Percentiles rank a stretch among this genome's conserved stretches.
These are phyloP conservation scores for Nycteola revayana DNA, from an alignment of 2,888 invertebrate species.

Conservation along the genomic window DNA sequence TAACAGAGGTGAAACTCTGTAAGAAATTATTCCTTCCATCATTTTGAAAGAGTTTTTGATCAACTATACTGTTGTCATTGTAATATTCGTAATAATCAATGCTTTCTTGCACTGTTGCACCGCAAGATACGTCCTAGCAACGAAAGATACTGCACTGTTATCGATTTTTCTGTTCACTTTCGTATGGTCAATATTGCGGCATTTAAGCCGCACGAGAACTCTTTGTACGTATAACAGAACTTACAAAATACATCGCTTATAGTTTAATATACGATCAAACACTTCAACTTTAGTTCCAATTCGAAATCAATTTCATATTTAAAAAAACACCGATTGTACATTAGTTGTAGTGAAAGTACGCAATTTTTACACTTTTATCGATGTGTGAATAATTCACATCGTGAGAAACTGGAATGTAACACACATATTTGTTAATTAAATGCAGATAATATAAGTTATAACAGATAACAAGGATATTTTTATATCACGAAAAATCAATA, in stretches of 20 bases:
- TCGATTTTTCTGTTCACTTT: slow-evolving; percentile 49
- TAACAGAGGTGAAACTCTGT: slow-evolving; percentile 66
- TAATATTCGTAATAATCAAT: slow-evolving; percentile 21
- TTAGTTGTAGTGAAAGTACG: slow-evolving; percentile 23
- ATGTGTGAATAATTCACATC: too few species aligned
- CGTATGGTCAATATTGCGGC: slow-evolving; percentile 24
- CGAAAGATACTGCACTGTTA: slow-evolving; percentile 60
- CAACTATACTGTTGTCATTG: slow-evolving; percentile 11
- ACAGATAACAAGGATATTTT: not conserved
- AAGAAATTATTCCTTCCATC: slow-evolving; percentile 65
- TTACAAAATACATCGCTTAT: slow-evolving; percentile 5
- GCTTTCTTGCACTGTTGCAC: slow-evolving; percentile 29
- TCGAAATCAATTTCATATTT: slow-evolving; percentile 9
- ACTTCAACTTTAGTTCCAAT: slow-evolving; percentile 6
- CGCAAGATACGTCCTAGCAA: slow-evolving; percentile 50
- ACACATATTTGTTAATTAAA: too few species aligned
- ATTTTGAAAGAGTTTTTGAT: too few species aligned
- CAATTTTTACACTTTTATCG: slow-evolving; percentile 10
- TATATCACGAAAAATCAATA: slow-evolving; percentile 50
- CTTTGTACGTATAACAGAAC: slow-evolving; percentile 5
- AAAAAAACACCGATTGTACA: slow-evolving; percentile 13
- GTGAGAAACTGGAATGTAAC: too few species aligned
- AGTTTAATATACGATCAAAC: not conserved
- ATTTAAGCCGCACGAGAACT: slow-evolving; percentile 7
- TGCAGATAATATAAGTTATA: too few species aligned